Evolutionary conservation across 2,888 invertebrate genomes (phyloP).

Genomic region (Dynastes tityus): DNA sequence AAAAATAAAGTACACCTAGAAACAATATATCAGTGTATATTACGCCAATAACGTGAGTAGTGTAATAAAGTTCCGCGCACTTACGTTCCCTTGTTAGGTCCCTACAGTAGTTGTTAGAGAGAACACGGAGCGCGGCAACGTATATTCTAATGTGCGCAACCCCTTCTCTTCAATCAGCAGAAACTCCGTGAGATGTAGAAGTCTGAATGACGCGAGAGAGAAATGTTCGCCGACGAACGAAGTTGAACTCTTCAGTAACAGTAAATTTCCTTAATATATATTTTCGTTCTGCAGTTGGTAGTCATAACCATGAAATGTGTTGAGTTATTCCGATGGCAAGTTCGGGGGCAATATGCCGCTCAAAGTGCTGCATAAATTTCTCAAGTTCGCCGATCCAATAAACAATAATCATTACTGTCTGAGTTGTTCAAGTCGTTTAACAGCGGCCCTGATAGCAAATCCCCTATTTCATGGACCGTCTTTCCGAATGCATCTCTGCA

Average conservation of each 20-base stretch:
- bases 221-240: slow-evolving; percentile 28
- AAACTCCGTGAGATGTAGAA: slow-evolving; percentile 29
- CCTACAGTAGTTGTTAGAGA: not conserved
- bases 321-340: slow-evolving; percentile 58
- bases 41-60: slow-evolving; percentile 14
- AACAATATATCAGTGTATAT: slow-evolving; percentile 5
- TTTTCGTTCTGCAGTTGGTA: slow-evolving; percentile 55
- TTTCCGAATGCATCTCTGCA: slow-evolving; percentile 52
- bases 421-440: slow-evolving; percentile 67
- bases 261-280: slow-evolving; percentile 55
- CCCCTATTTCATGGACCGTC: slow-evolving; percentile 57
- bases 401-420: slow-evolving; percentile 69
- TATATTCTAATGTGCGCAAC: slow-evolving; percentile 37
- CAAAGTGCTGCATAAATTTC: slow-evolving; percentile 62
- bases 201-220: slow-evolving; percentile 40
- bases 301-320: slow-evolving; percentile 60
- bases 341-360: slow-evolving; percentile 60
- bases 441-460: slow-evolving; percentile 62
- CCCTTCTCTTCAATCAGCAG: slow-evolving; percentile 44
- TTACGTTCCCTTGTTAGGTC: slow-evolving; percentile 6
- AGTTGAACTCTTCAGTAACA: slow-evolving; percentile 49
- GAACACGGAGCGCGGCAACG: too few species aligned
- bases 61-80: slow-evolving; percentile 36
- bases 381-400: slow-evolving; percentile 68
- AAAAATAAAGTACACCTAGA: slow-evolving; percentile 1